Conservation (phyloP, 2,888 invertebrate species). For the Coelogynopora nodosa region DNA sequence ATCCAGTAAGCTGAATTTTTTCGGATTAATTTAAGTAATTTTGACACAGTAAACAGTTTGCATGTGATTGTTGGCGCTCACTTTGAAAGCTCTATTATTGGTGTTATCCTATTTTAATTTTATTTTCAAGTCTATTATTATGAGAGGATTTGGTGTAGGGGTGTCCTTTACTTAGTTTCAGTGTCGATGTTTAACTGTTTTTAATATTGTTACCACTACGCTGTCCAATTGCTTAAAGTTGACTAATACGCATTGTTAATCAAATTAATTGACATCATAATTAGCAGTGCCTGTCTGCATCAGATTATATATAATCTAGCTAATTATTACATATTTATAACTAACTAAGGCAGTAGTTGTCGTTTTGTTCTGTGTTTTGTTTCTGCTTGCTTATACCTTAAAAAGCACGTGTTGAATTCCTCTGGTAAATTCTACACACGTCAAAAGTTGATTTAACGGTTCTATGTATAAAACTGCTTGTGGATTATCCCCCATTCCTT, state of each 20-base stretch:
- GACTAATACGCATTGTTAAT: background rate
- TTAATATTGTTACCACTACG: background rate
- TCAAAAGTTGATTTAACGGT: background rate
- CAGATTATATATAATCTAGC: too few relatives aligned
- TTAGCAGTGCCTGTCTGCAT: background rate
- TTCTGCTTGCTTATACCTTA: slow-evolving; percentile 27
- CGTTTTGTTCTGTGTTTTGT: slow-evolving; percentile 23
- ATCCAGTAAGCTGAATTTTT: slow-evolving; percentile 5
- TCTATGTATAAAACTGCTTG: slow-evolving; percentile 9
- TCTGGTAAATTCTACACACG: slow-evolving; percentile 4
- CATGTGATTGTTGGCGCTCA: slow-evolving; percentile 23
- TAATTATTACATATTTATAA: too few relatives aligned
- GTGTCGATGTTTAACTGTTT: background rate
- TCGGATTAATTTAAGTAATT: background rate
- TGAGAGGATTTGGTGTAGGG: background rate
- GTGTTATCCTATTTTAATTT: background rate
- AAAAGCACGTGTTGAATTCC: slow-evolving; percentile 23
- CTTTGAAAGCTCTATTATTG: slow-evolving; percentile 30
- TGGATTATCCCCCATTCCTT: background rate
- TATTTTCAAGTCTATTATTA: background rate
- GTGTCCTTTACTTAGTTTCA: slow-evolving; percentile 14
- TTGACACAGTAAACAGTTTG: background rate
- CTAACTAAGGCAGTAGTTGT: background rate
- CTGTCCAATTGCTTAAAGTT: background rate
- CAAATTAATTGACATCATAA: background rate